Conservation (phyloP, 2,113 vertebrate genomes). For the Pelvicachromis taeniatus region DNA sequence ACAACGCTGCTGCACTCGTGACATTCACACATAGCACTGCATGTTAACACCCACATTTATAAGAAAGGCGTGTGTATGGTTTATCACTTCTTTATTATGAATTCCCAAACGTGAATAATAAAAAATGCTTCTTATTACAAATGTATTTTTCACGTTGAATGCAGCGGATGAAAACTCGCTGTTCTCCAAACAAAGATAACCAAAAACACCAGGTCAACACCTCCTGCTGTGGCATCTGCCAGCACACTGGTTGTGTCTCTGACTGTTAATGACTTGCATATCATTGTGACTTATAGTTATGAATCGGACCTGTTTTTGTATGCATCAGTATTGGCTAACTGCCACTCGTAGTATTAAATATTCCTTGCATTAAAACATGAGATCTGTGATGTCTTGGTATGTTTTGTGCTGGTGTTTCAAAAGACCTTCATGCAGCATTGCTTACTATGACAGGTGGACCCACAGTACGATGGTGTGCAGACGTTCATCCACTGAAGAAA, state of each 20-base stretch:
- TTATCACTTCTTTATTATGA: not conserved
- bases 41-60: not conserved
- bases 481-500: conserved; percentile 7
- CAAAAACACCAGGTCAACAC: not conserved
- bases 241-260: not conserved
- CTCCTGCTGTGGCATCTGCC: not conserved
- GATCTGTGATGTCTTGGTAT: not conserved
- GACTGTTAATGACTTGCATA: not conserved
- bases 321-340: not conserved
- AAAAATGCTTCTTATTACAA: not conserved
- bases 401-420: not conserved
- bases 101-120: not conserved
- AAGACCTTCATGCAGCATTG: no score
- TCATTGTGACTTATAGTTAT: not conserved
- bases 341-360: not conserved
- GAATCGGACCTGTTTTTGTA: not conserved
- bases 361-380: not conserved
- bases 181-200: not conserved
- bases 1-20: not conserved
- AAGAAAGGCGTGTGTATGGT: not conserved
- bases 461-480: not conserved
- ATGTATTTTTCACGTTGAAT: not conserved
- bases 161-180: not conserved
- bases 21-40: not conserved
- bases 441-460: not conserved